Percentiles rank a stretch among this genome's conserved stretches.
Evolutionary conservation across 2,797 vertebrate species (phyloP).

Genomic region (Microtus obscurus): DNA sequence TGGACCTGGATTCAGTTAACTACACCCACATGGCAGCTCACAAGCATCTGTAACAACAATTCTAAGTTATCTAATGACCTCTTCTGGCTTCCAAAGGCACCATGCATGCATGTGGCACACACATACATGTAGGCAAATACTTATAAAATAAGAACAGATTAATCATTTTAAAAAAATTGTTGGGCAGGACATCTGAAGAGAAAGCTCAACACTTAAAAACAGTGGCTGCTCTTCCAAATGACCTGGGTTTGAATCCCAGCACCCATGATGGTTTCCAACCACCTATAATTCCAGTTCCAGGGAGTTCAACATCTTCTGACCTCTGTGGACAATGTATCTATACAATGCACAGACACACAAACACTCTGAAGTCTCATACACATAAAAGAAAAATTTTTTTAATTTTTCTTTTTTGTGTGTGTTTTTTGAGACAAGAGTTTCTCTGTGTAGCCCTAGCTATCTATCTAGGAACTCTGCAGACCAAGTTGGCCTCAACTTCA

Average conservation of each 20-base stretch:
- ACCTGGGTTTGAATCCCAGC: neutral
- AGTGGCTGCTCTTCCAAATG: neutral
- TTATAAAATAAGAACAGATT: neutral
- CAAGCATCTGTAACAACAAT: neutral
- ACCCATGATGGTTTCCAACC: neutral
- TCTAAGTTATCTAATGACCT: neutral
- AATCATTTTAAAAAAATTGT: neutral
- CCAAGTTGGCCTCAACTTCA: too few species aligned
- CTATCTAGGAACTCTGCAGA: too few species aligned
- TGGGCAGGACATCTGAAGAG: neutral
- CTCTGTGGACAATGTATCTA: neutral
- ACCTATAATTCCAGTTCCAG: neutral
- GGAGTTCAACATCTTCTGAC: neutral
- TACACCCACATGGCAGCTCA: neutral
- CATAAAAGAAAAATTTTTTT: neutral
- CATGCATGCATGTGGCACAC: neutral
- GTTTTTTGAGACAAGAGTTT: too few species aligned
- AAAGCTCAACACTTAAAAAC: neutral
- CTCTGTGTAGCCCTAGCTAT: too few species aligned
- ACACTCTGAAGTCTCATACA: too few species aligned
- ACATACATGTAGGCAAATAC: neutral
- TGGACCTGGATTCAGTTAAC: neutral
- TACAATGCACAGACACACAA: neutral
- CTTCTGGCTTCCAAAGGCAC: neutral
- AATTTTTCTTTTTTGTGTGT: too few species aligned